phyloP scores from a whole-genome alignment of 2,888 invertebrate genomes.

The Palloptera scutellata region DNA sequence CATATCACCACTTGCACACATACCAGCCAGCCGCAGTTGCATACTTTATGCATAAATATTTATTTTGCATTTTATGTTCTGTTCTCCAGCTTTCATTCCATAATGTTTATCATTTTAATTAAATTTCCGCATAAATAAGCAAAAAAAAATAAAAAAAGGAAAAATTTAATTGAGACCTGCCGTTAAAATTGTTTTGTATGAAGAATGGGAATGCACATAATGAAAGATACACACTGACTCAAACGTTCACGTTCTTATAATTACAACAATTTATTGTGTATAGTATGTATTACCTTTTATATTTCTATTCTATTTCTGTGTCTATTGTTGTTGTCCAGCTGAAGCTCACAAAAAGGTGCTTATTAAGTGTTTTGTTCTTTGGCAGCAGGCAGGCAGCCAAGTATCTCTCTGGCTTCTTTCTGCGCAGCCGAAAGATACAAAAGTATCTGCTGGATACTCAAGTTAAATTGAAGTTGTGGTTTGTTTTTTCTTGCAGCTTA shows the following conservation, averaged over 20 bases:
- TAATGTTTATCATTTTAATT: conserved; percentile 35
- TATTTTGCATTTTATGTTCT: conserved; percentile 48
- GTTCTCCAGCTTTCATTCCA: conserved; percentile 31
- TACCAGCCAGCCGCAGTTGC: conserved; percentile 39
- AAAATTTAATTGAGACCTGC: conserved; percentile 4
- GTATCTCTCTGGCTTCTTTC: too few relatives aligned
- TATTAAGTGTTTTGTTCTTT: too few relatives aligned
- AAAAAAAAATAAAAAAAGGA: conserved; percentile 16
- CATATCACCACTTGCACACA: too few relatives aligned
- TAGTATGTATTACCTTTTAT: conserved; percentile 2
- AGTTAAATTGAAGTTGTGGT: too few relatives aligned
- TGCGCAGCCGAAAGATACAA: too few relatives aligned
- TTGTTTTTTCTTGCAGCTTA: too few relatives aligned
- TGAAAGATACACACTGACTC: conserved; percentile 9
- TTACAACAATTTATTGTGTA: conserved; percentile 6
- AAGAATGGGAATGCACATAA: conserved; percentile 6
- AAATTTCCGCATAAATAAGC: conserved; percentile 37
- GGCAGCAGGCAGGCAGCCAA: too few relatives aligned
- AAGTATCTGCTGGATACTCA: too few relatives aligned
- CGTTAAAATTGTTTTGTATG: conserved; percentile 19
- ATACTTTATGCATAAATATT: conserved; percentile 43
- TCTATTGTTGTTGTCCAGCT: neutral
- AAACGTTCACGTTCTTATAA: neutral
- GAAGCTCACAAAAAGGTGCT: too few relatives aligned
- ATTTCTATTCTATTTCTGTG: conserved; percentile 7